Evolutionary conservation across 2,797 vertebrate species (phyloP), one percentile per base, ranked within the genome.

Genomic region (Dryobates pubescens): DNA sequence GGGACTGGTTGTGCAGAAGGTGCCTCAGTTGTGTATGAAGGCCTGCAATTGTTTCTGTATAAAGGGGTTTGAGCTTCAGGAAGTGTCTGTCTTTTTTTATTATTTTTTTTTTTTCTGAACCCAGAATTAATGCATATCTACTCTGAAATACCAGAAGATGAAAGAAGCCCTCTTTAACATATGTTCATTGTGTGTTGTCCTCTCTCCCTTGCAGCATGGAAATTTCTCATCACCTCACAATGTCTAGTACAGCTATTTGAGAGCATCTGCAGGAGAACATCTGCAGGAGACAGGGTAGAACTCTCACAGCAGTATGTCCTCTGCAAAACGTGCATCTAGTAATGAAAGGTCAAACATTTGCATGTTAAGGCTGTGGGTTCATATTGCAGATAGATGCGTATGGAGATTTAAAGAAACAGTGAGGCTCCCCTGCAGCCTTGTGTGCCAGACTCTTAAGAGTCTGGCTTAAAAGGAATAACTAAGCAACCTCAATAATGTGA

Each of bases 341-440:
- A 92, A 74, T 62, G 62, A 86, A 91, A 94, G 91, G 90, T 85
- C 86, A 91, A 86, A 65, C 80, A 88, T 56, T 62, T 90, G 20
- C 81, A 36, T 56, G 80, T 72, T 86, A 70, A 93, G 38, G 43
- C 73, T 64, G 68, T 11, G 34, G 58, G 61, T 91, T 91, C 7
- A 10, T 13, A 34, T 86, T 88, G 61, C 82, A 76, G 54, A 34
- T 86, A 68, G 67, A 63, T 95, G 54, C 68, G 41, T 95, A 81
- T 86, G 86, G 85, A 92, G 82, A 71, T 81, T 88, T 91, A 93
- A 85, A 86, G 91, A 86, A 95, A 88, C 11, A 12, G 0, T 51
- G 71, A 86, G 29, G 49, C 54, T 91, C 36, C 59, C 53, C 67
- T 92, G 43, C 43, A 91, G 70, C 67, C 57, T 59, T 74, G 27